phyloP scores from a whole-genome alignment of 1,140 invertebrate genomes.

The Aphelinus atriplicis region DNA sequence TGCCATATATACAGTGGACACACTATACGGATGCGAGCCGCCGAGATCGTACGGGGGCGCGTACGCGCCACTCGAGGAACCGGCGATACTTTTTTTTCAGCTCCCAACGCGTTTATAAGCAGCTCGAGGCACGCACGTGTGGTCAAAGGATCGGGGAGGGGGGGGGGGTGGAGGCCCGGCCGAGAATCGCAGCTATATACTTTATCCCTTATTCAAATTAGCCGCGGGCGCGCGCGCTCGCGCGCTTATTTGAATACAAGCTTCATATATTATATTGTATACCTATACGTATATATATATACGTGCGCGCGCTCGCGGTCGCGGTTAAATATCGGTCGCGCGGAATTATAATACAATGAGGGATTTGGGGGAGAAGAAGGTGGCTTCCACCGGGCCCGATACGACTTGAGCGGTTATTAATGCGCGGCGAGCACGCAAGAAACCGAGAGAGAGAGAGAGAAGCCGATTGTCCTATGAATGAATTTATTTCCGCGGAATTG shows the following conservation, averaged over 20 bases:
- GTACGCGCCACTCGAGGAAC: neutral
- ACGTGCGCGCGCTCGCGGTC: neutral
- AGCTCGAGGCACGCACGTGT: no score
- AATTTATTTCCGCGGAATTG: constrained; percentile 25
- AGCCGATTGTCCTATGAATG: constrained; percentile 29
- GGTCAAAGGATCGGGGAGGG: no score
- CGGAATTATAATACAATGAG: constrained; percentile 54
- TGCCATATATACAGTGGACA: neutral
- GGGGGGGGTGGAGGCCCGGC: no score
- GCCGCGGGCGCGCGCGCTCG: neutral
- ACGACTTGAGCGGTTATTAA: neutral
- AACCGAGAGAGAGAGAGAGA: neutral
- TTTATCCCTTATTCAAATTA: constrained; percentile 60
- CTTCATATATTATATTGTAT: neutral
- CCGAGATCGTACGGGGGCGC: neutral
- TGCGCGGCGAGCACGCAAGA: neutral
- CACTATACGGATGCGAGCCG: neutral
- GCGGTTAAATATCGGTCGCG: constrained; percentile 51
- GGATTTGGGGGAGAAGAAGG: constrained; percentile 43
- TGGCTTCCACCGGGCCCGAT: no score
- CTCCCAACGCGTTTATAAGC: no score
- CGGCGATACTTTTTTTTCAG: neutral
- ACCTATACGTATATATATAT: neutral
- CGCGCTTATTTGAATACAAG: constrained; percentile 52
- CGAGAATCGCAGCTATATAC: constrained; percentile 30